Base-by-base conservation (phyloP, 2,797 vertebrate species). In the Sorex maritimensis region DNA sequence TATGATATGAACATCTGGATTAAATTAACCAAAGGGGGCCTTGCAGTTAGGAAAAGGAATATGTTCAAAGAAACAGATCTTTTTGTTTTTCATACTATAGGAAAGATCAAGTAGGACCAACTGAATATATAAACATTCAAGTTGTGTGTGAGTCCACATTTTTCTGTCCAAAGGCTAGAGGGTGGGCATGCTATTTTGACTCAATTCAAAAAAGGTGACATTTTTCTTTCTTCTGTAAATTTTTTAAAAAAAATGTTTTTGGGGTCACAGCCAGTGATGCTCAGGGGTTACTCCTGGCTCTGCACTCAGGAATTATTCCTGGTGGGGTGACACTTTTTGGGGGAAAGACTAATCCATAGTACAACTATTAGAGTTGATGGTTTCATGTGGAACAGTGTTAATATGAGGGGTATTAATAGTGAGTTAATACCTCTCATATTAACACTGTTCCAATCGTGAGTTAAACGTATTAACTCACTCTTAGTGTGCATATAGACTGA, bases 1-100 rank as follows among this genome's bases (percentile, higher is more conserved):
- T 86, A 15, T 65, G 94, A 83, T 88, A 63, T 81, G 87, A 91
- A 79, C 95, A 97, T 97, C 92, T 97, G 97, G 96, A 93, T 96
- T 97, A 93, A 38, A 83, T 96, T 96, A 97, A 81, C 86, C 89
- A 80, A 81, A 52, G 84, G 95, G 68, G 90, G 88, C 81, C 90
- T 95, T 95, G 78, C 89, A 92, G 91, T 97, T 96, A 89, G 97
- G 91, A 92, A 96, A 85, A 87, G 11, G 44, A 96, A 95, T 81
- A 94, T 81, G 84, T 61, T 95, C 71, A 91, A 94, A 78, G 74
- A 86, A 95, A 95, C 28, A 68, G 46, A 95, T 97, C 86, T 96
- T 81, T 94, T 86, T 85, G 46, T 91, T 97, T 98, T 97, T 96
- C 72, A 92, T 92, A 95, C 83, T 74, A 58, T 63, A 95, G 77